Conservation (phyloP, 2,113 vertebrate species). For the Rissa tridactyla region DNA sequence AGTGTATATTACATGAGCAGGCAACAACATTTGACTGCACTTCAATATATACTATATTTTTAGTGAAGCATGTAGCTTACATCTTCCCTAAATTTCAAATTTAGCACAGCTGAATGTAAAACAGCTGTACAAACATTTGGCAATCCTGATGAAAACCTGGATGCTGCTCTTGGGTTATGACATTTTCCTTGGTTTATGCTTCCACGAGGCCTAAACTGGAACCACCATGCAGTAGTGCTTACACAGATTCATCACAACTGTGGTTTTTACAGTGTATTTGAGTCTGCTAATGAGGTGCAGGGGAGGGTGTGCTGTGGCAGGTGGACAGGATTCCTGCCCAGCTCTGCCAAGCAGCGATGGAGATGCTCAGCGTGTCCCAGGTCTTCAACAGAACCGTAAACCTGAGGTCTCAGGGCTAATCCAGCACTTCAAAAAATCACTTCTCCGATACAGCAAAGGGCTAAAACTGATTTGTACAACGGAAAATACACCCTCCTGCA, state of each 20-base stretch:
- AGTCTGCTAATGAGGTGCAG: background rate
- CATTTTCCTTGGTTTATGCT: background rate
- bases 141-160: background rate
- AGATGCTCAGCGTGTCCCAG: background rate
- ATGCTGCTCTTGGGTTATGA: background rate
- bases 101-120: background rate
- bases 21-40: background rate
- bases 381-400: background rate
- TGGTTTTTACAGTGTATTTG: background rate
- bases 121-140: background rate
- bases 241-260: background rate
- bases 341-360: rapidly evolving
- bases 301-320: background rate
- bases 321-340: background rate
- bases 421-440: background rate
- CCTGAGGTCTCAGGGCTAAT: background rate
- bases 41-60: background rate
- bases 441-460: background rate
- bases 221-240: background rate
- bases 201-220: background rate
- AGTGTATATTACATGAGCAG: background rate
- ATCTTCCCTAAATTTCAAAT: background rate
- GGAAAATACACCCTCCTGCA: background rate
- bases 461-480: background rate
- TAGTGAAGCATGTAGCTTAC: background rate